Evolutionary conservation across 2,888 invertebrate species (phyloP), one percentile per base, ranked within the genome.

Genomic region (Meiosimyza platycephala): DNA sequence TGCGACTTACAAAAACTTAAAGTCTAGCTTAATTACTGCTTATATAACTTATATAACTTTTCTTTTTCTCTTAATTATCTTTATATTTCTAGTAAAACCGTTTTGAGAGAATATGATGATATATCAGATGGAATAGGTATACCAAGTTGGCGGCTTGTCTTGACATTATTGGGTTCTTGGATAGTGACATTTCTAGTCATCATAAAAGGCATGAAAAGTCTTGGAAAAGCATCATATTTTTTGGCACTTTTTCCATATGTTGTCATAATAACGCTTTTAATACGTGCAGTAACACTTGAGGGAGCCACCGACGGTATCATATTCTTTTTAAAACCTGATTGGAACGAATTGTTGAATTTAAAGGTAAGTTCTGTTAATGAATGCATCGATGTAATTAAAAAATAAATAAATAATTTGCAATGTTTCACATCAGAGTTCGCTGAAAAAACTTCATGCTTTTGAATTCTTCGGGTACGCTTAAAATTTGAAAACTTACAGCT

Each of bases 221-320:
- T 93, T 0, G 93, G 94, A 66, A 93, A 93, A 85, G 92, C 91
- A 0, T 91, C 95, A 0, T 96, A 95, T 86, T 93, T 96, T 85
- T 91, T 95, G 7, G 95, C 95, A 0, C 86, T 95, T 12, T 94
- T 94, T 84, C 95, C 94, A 0, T 94, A 93, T 81, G 89, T 93
- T 11, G 91, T 95, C 69, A 90, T 95, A 87, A 88, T 93, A 74
- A 90, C 91, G 66, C 87, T 95, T 63, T 89, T 95, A n/a, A 90
- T 94, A 62, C 89, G 91, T 77, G 90, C 91, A 0, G 87, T 86
- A 0, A 90, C 90, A 1, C 82, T 92, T 64, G 90, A 91, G 0
- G 94, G 94, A 3, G 91, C 94, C 16, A 89, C 85, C 3, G 88
- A 90, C 22, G 95, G 94, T 0, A 92, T 95, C 67, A 83, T 91